Evolutionary conservation across 2,113 vertebrate genomes (phyloP), one percentile per base, ranked within the genome.

Genomic region (Atractosteus spatula): DNA sequence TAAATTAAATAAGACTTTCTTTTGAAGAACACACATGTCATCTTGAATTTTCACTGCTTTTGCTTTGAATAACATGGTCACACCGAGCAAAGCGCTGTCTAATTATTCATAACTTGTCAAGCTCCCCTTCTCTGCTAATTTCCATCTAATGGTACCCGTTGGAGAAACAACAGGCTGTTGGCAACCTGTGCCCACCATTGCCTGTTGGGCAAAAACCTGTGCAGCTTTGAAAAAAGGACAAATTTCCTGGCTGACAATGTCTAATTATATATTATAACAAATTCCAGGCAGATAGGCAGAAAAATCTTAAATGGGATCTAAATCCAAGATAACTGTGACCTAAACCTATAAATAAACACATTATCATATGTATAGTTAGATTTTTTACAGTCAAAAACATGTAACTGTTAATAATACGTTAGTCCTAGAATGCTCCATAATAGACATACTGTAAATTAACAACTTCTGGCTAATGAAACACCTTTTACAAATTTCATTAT

Each of bases 1-100:
- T n/a, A 87, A 86, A 90, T 90, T 79, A 80, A 88, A 83, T 73
- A 44, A 55, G 89, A 90, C 85, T 86, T 69, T 82, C 75, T 71
- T 82, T 87, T 29, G 79, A 82, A 84, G 86, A 81, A 86, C 88
- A 88, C 84, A 83, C 85, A 81, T 84, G 89, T 90, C 90, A 87
- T 3, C 13, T 82, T 75, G 57, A 76, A 88, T 91, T 74, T 81
- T 62, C 41, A 74, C 44, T 41, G 54, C 51, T 73, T 51, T 51
- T 51, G 5, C 47, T 51, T 51, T 68, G 17, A 43, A 69, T 44
- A 0, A 74, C 57, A 55, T 76, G 78, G 75, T 77, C 74, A 68
- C 68, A 71, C 77, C 45, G 69, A 74, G 78, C 7, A 62, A 73
- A 79, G 86, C 82, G 76, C 76, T 74, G 43, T 85, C 78, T 86